Base-by-base conservation (phyloP, 2,113 vertebrate genomes). In the Bufo gargarizans region DNA sequence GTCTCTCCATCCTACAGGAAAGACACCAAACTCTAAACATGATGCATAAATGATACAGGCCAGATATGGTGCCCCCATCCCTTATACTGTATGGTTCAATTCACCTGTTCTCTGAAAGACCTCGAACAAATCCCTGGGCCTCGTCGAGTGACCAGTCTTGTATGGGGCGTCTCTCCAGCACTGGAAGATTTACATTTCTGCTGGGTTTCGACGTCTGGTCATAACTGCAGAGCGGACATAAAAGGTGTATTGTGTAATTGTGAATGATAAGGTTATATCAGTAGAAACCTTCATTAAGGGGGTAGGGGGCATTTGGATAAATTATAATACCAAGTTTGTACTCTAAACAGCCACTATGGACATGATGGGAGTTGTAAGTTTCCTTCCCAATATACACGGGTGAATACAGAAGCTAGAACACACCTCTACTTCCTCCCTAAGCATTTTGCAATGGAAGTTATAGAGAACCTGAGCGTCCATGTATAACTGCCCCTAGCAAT, bases 1-100 rank as follows among this genome's bases (percentile, higher is more conserved):
- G 96, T 85, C 98, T 96, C 82, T 94, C 96, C 50, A 90, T 94
- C 92, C 98, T 99, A 71, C 77, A 82, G 43, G 53, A 89, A 56
- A 45, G 82, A 77, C 53, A 55, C 13, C n/a, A 72, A 6, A 50
- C 19, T 47, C 1, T 10, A 67, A 11, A 56, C 69, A 72, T 45
- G 45, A 47, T 72, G 33, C 72, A 17, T 50, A 50, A 19, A 50
- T 20, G 10, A 76, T 19, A 50, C 16, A 11, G 7, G 1, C 0
- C 0, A 13, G 16, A 20, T 76, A 4, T 72, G 45, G 43, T 16
- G 2, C 33, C 45, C 45, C 8, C 17, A 47, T 4, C 6, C 9
- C 13, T 17, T 33, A 6, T 74, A 13, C 1, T 1, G 33, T n/a
- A 22, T 14, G 17, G 3, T 19, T 49, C 1, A 9, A 80, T 82